Percentiles rank a stretch among this genome's conserved stretches.
Conservation (phyloP, 2,888 invertebrate species). For the Scaptomyza caliginosa region DNA sequence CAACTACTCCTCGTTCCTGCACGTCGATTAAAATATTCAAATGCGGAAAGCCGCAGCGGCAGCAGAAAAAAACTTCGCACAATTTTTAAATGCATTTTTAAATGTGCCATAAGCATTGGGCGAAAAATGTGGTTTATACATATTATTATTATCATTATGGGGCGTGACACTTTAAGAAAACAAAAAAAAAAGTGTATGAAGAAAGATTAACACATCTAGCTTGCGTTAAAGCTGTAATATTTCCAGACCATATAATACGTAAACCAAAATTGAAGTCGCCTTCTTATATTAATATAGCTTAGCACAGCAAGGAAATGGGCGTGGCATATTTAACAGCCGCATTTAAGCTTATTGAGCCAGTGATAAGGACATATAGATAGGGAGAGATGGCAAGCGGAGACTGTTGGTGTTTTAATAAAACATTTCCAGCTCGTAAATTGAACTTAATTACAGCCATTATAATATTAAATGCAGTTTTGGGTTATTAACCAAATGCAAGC, state of each 20-base stretch:
- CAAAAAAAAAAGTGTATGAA: not conserved
- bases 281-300: constrained; percentile 11
- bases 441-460: constrained; percentile 6
- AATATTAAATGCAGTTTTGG: constrained; percentile 1
- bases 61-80: constrained; percentile 22
- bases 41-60: constrained; percentile 40
- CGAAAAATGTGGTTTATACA: constrained; percentile 11
- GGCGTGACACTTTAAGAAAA: constrained; percentile 21
- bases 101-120: constrained; percentile 65
- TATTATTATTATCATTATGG: constrained; percentile 11
- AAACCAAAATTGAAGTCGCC: constrained; percentile 7
- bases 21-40: constrained; percentile 71
- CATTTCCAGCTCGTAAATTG: constrained; percentile 11
- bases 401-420: constrained; percentile 9
- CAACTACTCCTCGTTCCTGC: not conserved
- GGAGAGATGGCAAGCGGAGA: not conserved
- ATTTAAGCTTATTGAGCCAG: constrained; percentile 44
- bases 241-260: constrained; percentile 16
- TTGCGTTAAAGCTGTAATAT: constrained; percentile 20
- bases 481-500: not conserved
- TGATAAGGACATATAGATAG: not conserved
- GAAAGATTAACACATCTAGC: constrained; percentile 5
- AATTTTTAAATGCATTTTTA: constrained; percentile 75
- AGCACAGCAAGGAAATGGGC: constrained; percentile 1
- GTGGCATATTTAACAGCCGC: constrained; percentile 42